Conservation (phyloP, 2,113 vertebrate species). For the Rallus limicola region DNA sequence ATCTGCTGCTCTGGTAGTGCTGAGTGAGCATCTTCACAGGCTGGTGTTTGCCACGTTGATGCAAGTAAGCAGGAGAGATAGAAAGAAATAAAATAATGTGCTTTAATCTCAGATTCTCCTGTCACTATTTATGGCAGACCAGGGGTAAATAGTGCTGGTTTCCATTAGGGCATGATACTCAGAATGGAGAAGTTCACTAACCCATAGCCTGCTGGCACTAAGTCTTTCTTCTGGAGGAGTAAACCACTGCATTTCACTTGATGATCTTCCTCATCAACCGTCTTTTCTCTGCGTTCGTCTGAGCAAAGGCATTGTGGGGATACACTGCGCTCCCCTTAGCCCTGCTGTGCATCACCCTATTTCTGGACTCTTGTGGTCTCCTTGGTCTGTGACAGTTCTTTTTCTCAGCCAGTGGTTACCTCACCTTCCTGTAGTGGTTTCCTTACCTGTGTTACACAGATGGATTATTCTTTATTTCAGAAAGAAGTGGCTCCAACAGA, state of each 20-base stretch:
- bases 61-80: neutral
- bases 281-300: neutral
- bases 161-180: neutral
- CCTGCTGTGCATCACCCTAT: neutral
- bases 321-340: neutral
- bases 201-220: neutral
- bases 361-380: neutral
- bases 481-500: neutral
- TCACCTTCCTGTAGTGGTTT: neutral
- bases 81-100: neutral
- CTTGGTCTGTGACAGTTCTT: neutral
- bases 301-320: neutral
- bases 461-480: neutral
- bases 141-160: neutral
- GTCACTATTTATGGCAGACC: neutral
- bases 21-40: accelerated
- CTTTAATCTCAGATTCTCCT: neutral
- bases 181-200: neutral
- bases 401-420: neutral
- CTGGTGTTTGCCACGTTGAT: accelerated
- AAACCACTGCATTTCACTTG: neutral
- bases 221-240: neutral
- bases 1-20: neutral
- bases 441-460: neutral
- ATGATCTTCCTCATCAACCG: neutral